A percentile compares a stretch with the other conserved stretches of the same genome.
phyloP scores from a whole-genome alignment of 2,888 invertebrate species.

The Andrena minutula region DNA sequence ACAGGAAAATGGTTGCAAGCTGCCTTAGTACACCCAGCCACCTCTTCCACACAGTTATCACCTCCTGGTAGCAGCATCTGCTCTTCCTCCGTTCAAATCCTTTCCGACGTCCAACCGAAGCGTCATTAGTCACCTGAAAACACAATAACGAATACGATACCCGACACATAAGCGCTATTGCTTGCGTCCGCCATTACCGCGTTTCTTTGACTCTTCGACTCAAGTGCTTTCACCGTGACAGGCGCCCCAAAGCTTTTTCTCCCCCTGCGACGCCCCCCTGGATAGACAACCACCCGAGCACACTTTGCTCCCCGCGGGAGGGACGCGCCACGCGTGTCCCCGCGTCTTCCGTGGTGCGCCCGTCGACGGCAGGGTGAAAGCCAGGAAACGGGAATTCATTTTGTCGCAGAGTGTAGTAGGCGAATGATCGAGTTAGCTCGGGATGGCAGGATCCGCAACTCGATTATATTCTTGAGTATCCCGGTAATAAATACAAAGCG shows the following conservation, averaged over 20 bases:
- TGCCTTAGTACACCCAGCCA: background rate
- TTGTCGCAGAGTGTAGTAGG: slow-evolving; percentile 21
- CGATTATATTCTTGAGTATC: slow-evolving; percentile 51
- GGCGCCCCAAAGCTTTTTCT: slow-evolving; percentile 4
- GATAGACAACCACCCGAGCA: slow-evolving; percentile 27
- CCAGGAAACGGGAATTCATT: slow-evolving; percentile 34
- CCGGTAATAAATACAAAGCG: slow-evolving; percentile 31
- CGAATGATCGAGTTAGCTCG: slow-evolving; percentile 39
- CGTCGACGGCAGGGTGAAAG: slow-evolving; percentile 9
- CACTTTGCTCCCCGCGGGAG: slow-evolving; percentile 10
- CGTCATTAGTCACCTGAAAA: background rate
- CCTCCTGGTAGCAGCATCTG: background rate
- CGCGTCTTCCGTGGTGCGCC: slow-evolving; percentile 8
- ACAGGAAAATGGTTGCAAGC: too few species aligned
- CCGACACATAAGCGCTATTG: slow-evolving; percentile 10
- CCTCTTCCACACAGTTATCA: background rate
- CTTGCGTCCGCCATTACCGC: slow-evolving; percentile 6
- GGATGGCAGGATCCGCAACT: slow-evolving; percentile 39
- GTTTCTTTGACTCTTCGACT: slow-evolving; percentile 10
- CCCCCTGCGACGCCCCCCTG: slow-evolving; percentile 6
- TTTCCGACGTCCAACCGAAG: background rate
- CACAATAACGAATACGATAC: background rate
- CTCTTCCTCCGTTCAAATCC: background rate
- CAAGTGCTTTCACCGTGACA: slow-evolving; percentile 31
- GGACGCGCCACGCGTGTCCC: background rate